These are phyloP conservation scores for Calliphora vicina DNA, from an alignment of 1,140 invertebrate species.

Conservation along the genomic window DNA sequence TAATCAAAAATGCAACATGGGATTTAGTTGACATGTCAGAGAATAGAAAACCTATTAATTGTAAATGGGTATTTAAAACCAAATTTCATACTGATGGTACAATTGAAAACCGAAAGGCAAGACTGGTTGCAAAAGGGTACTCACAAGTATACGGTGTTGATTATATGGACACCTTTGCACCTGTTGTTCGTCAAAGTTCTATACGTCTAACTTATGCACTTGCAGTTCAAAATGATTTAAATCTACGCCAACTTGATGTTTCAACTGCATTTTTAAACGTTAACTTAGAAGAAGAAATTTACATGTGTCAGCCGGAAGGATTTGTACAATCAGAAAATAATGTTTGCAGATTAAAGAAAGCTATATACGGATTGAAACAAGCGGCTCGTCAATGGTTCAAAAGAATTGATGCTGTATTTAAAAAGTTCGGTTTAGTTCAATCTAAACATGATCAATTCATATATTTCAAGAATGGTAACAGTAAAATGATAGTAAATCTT, in stretches of 20 bases:
- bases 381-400: slow-evolving; percentile 50
- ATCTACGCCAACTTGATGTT: slow-evolving; percentile 58
- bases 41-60: slow-evolving; percentile 40
- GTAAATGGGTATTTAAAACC: slow-evolving; percentile 47
- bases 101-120: slow-evolving; percentile 24
- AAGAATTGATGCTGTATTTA: slow-evolving; percentile 47
- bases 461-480: slow-evolving; percentile 40
- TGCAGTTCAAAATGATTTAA: slow-evolving; percentile 39
- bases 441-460: slow-evolving; percentile 55
- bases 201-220: slow-evolving; percentile 35
- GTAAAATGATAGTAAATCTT: slow-evolving; percentile 6
- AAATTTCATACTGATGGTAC: slow-evolving; percentile 41
- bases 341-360: slow-evolving; percentile 54
- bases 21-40: slow-evolving; percentile 40
- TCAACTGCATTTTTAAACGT: slow-evolving; percentile 54
- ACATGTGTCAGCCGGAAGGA: slow-evolving; percentile 54
- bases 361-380: slow-evolving; percentile 62
- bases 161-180: slow-evolving; percentile 58
- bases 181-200: slow-evolving; percentile 45
- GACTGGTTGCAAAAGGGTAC: slow-evolving; percentile 61
- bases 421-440: slow-evolving; percentile 45
- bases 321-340: slow-evolving; percentile 27
- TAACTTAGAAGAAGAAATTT: slow-evolving; percentile 61
- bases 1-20: slow-evolving; percentile 43
- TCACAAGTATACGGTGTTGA: slow-evolving; percentile 52